Base-by-base conservation (phyloP, 35 echinoderm and acorn worm species). In the Stichopus chloronotus region DNA sequence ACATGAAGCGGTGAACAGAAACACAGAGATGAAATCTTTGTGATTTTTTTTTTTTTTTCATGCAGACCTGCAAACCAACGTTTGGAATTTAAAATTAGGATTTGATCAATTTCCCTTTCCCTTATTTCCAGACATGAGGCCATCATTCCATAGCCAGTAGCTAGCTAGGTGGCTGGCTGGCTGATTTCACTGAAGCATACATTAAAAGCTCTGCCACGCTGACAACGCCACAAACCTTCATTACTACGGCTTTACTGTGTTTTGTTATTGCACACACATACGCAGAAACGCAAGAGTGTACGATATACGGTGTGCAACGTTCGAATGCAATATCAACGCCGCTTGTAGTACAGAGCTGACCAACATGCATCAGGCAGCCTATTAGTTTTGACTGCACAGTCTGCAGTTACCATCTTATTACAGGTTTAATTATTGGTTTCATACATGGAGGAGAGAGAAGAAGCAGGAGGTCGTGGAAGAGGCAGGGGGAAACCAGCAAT, bases 51-150 rank as follows among this genome's bases (percentile, higher is more conserved):
- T 60, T 72, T 74, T 74, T 5, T 7, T 74, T 3, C 69, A 20
- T 19, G 22, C 69, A n/a, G 22, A 20, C 69, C 69, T 74, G 69
- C 69, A 43, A 43, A 74, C 69, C 69, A 19, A 19, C 69, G 17
- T 74, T 74, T 74, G n/a, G 69, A 74, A 74, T 74, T 74, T 74
- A 74, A 74, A 74, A 74, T 74, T 74, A 74, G 69, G 69, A 74
- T 19, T 74, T 74, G 69, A 74, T 74, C 69, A 74, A 19, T 74
- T 74, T 74, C 19, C 69, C 69, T 74, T 21, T 74, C 69, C 19
- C 69, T 74, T 74, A 74, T 74, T 72, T 74, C 14, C 69, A 74
- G 69, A 74, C 69, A 74, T 5, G 69, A 74, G 69, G 59, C 59
- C 8, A 74, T 21, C 17, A 74, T 74, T 74, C 19, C 69, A 20